Percentiles rank a stretch among this genome's conserved stretches.
Conservation (phyloP, 2,888 invertebrate species). For the Mesopsocus fuscifrons region DNA sequence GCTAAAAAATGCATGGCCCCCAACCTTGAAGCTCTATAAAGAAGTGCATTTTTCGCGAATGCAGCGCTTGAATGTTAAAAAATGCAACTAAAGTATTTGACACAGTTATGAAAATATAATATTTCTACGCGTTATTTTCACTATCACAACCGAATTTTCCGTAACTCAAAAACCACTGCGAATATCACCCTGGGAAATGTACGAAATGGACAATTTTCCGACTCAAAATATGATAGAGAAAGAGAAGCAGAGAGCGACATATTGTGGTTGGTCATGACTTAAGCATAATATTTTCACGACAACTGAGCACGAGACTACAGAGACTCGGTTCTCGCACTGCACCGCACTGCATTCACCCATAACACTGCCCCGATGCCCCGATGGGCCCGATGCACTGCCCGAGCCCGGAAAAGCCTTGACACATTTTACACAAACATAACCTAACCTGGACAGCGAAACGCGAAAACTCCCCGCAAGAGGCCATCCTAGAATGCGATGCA, state of each 20-base stretch:
- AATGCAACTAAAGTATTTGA: constrained; percentile 5
- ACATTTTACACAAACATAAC: no score
- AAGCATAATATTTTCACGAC: neutral
- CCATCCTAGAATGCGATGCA: no score
- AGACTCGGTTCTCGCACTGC: neutral
- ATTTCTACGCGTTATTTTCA: neutral
- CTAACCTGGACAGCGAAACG: no score
- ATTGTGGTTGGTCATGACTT: constrained; percentile 8
- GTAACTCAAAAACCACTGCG: no score
- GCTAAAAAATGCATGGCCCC: no score
- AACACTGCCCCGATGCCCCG: no score
- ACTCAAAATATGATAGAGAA: neutral
- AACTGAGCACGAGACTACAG: neutral
- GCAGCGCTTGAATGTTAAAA: constrained; percentile 10
- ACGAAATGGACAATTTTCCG: no score
- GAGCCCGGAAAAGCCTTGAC: no score
- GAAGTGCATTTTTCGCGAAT: constrained; percentile 10
- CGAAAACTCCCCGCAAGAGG: no score
- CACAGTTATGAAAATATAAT: neutral
- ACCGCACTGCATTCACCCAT: neutral
- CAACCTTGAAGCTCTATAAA: constrained; percentile 3
- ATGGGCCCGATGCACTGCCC: no score
- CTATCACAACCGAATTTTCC: no score
- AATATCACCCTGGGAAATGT: no score
- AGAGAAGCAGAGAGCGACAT: constrained; percentile 4